phyloP scores from a whole-genome alignment of 2,888 invertebrate species.

The Pilophorus perplexus region DNA sequence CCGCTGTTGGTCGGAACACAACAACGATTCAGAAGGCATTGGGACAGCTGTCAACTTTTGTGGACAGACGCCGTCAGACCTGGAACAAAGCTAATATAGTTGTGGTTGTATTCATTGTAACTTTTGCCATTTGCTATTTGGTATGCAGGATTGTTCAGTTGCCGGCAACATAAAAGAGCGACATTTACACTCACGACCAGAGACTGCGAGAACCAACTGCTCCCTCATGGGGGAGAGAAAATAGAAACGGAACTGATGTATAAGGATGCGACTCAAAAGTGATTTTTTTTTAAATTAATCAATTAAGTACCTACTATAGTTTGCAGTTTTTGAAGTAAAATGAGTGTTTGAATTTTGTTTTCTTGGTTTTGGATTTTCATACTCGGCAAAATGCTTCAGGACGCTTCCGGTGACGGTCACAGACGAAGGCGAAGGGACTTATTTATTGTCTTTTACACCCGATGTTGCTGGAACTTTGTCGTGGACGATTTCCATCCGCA shows the following conservation, averaged over 20 bases:
- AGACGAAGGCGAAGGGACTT: constrained; percentile 66
- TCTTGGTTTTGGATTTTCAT: too few relatives aligned
- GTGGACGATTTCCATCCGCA: constrained; percentile 55
- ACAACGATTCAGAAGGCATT: too few relatives aligned
- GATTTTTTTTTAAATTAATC: not conserved
- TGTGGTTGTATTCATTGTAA: not conserved
- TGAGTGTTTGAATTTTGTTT: too few relatives aligned
- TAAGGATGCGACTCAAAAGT: constrained; percentile 55
- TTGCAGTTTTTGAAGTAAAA: too few relatives aligned
- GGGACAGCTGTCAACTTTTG: too few relatives aligned
- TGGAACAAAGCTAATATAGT: too few relatives aligned
- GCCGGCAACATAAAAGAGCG: constrained; percentile 63
- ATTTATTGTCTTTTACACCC: constrained; percentile 61
- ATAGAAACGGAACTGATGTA: constrained; percentile 60
- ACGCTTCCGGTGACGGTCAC: constrained; percentile 57
- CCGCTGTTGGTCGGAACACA: too few relatives aligned
- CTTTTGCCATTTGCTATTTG: not conserved
- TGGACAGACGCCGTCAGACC: too few relatives aligned
- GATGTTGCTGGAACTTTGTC: constrained; percentile 63
- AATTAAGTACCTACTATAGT: too few relatives aligned
- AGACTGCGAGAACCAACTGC: constrained; percentile 62
- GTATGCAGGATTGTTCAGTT: constrained; percentile 51
- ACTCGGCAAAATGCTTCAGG: too few relatives aligned
- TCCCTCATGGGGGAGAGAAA: constrained; percentile 66
- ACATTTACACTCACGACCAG: constrained; percentile 62